Evolutionary conservation across 2,888 invertebrate genomes (phyloP).

Genomic region (Ptychoptera contaminata): DNA sequence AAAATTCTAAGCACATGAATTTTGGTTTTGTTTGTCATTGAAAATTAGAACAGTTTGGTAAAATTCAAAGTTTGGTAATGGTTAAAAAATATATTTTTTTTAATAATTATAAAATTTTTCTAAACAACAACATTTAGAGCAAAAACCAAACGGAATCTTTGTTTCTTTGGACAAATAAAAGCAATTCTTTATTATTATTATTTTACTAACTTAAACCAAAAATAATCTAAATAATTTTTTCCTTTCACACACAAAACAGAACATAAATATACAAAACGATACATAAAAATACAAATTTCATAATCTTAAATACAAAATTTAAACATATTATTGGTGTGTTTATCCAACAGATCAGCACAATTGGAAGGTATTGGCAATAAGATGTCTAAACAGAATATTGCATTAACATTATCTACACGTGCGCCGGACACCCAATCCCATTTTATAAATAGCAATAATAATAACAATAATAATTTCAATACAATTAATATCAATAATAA

Average conservation of each 20-base stretch:
- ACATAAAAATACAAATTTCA: background rate
- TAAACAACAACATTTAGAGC: no score
- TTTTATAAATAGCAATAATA: slow-evolving; percentile 10
- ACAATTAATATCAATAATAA: background rate
- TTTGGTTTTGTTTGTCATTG: no score
- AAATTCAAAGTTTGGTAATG: no score
- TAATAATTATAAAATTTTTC: no score
- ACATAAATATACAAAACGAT: background rate
- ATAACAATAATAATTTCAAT: background rate
- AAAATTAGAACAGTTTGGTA: no score
- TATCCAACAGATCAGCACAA: slow-evolving; percentile 16
- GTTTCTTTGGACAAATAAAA: no score
- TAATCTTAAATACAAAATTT: no score
- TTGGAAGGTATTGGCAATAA: slow-evolving; percentile 19
- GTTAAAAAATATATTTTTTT: no score
- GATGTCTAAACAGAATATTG: slow-evolving; percentile 16
- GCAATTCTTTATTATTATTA: no score
- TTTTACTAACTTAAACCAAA: slow-evolving; percentile 8
- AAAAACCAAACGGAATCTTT: no score
- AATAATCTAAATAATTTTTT: background rate
- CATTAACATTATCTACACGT: slow-evolving; percentile 22
- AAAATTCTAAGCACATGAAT: no score
- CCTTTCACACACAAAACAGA: background rate
- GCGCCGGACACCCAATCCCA: slow-evolving; percentile 26
- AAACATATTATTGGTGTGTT: background rate